A percentile compares a stretch with the other conserved stretches of the same genome.
Evolutionary conservation across 2,113 vertebrate species (phyloP).

Genomic region (Thymallus thymallus): DNA sequence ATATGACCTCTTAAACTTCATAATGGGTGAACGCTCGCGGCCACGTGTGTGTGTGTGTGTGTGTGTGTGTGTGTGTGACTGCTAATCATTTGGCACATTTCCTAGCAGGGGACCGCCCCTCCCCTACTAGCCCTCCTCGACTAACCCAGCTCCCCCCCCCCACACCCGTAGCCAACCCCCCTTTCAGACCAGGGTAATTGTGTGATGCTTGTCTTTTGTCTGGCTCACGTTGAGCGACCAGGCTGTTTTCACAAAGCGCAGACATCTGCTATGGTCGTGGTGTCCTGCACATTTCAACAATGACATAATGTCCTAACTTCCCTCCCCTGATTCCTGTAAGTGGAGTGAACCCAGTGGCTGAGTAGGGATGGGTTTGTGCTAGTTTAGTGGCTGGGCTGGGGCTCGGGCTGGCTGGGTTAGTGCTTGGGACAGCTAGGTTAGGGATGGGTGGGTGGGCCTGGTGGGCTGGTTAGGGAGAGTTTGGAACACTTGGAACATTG

Average conservation of each 20-base stretch:
- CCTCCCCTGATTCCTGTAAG: background rate
- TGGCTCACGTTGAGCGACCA: constrained; percentile 53
- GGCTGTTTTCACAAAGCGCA: constrained; percentile 65
- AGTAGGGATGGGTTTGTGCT: background rate
- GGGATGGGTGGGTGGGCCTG: no score
- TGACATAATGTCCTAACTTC: constrained; percentile 56
- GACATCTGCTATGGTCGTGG: constrained; percentile 62
- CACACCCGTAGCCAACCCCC: background rate
- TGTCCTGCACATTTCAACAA: constrained; percentile 57
- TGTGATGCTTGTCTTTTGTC: constrained; percentile 65
- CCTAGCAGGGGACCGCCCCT: constrained; percentile 27
- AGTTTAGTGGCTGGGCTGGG: no score
- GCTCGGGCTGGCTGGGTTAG: no score
- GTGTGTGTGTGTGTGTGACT: background rate
- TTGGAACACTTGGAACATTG: constrained; percentile 15
- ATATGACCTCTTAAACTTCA: constrained; percentile 28
- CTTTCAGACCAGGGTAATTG: constrained; percentile 51
- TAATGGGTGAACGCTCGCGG: constrained; percentile 2
- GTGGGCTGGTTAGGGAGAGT: constrained; percentile 26
- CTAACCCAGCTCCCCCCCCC: constrained; percentile 1
- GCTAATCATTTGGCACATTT: constrained; percentile 23
- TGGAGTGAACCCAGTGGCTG: background rate
- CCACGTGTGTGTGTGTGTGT: background rate
- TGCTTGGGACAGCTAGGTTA: no score
- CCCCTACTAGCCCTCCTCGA: background rate